Evolutionary conservation across 2,113 vertebrate genomes (phyloP), one percentile per base, ranked within the genome.

Genomic region (Ardeotis arabs): DNA sequence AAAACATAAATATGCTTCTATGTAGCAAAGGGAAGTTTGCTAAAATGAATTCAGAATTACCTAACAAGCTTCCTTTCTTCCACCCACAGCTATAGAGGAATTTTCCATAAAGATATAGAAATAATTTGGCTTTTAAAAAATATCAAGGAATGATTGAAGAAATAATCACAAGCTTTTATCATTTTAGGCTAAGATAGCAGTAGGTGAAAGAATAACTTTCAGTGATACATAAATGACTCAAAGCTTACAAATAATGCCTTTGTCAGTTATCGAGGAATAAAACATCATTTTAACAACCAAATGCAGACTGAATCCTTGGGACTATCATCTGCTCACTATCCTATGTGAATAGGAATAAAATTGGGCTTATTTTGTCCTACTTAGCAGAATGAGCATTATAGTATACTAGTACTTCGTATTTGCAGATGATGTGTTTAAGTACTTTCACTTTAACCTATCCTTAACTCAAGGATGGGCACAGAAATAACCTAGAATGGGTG

Each of bases 1-100:
- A 95, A 97, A 87, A 75, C 68, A 95, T 96, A 97, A 96, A 94
- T 96, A 96, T 92, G 15, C 33, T 70, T 70, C 90, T 41, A 23
- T 53, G 33, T 78, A 56, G 76, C 64, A 92, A 87, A 88, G 74
- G 37, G 39, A 84, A 93, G 39, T 94, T 91, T 75, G 37, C 37
- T 81, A 74, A 92, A 85, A 83, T 77, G 60, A 87, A 85, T 91
- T 87, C 77, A 79, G 81, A 82, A 79, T 79, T 90, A 83, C 68
- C 74, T 81, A 72, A 67, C 59, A 78, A 82, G 22, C 3, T 75
- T 95, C 87, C 56, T 90, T 79, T 39, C 53, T 50, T 58, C 73
- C 52, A 94, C 78, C 84, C 82, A 94, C 68, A 90, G 29, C 39
- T 70, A 44, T 17, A 78, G 35, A 88, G 79, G 72, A 81, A 87